Percentiles rank a stretch among this genome's conserved stretches.
These are phyloP conservation scores for Lysandra coridon DNA, from an alignment of 2,888 invertebrate species.

Conservation along the genomic window DNA sequence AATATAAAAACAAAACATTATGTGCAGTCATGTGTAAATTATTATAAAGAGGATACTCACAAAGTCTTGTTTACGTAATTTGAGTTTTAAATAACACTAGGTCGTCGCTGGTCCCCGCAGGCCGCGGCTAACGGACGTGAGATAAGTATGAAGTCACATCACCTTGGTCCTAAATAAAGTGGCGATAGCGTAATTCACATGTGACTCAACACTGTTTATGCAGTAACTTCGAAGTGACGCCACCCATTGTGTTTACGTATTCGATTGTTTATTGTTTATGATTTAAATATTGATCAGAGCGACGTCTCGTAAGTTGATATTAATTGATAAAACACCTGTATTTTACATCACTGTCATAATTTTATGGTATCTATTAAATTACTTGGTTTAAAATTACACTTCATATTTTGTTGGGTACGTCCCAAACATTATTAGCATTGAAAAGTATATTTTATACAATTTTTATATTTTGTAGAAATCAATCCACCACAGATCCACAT, in stretches of 20 bases:
- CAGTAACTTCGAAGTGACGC: constrained; percentile 5
- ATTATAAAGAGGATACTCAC: constrained; percentile 22
- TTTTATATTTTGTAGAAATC: background rate
- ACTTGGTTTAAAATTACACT: background rate
- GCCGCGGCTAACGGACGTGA: constrained; percentile 36
- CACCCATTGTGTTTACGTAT: constrained; percentile 2
- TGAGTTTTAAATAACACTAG: background rate
- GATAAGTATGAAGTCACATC: constrained; percentile 44
- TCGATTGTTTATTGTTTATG: background rate
- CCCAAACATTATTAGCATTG: background rate
- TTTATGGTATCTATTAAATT: background rate
- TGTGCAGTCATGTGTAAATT: background rate
- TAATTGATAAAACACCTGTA: background rate
- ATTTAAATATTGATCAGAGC: background rate
- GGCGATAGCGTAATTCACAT: constrained; percentile 50
- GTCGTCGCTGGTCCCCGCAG: constrained; percentile 20
- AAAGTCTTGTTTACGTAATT: constrained; percentile 18
- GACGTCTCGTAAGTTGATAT: background rate
- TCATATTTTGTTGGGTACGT: background rate
- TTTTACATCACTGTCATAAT: background rate
- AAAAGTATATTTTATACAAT: background rate
- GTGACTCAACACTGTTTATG: constrained; percentile 53
- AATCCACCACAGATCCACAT: too few relatives aligned
- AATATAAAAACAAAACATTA: background rate
- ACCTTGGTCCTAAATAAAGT: constrained; percentile 64